Conservation (phyloP, 2,113 vertebrate genomes). For the Phodopus roborovskii region DNA sequence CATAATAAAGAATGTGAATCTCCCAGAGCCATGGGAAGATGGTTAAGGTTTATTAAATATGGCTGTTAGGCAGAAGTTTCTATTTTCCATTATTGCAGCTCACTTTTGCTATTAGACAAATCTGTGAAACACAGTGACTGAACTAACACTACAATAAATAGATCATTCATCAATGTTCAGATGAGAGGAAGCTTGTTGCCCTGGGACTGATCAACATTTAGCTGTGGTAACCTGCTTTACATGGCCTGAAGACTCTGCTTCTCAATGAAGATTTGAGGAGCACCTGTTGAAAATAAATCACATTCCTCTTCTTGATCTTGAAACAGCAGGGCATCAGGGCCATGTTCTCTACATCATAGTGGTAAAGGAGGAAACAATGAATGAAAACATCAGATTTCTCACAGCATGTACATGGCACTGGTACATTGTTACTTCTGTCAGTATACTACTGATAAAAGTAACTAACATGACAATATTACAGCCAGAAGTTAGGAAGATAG, state of each 20-base stretch:
- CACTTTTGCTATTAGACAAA: neutral
- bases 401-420: neutral
- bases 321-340: neutral
- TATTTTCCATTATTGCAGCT: neutral
- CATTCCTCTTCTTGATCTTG: neutral
- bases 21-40: neutral
- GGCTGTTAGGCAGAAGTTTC: neutral
- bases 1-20: neutral
- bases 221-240: neutral
- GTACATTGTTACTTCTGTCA: neutral
- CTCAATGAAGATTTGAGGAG: no score
- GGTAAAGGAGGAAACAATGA: neutral
- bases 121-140: neutral
- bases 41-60: neutral
- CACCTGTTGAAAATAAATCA: accelerated
- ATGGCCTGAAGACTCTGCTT: neutral
- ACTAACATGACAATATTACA: neutral
- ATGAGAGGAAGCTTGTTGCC: neutral
- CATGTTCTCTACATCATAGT: neutral
- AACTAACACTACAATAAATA: neutral
- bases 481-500: neutral
- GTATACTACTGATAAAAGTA: neutral
- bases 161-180: neutral
- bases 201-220: neutral
- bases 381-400: neutral